Percentiles rank a stretch among this genome's conserved stretches.
Conservation (phyloP, 2,888 invertebrate species). For the Cataglyphis cursor region DNA sequence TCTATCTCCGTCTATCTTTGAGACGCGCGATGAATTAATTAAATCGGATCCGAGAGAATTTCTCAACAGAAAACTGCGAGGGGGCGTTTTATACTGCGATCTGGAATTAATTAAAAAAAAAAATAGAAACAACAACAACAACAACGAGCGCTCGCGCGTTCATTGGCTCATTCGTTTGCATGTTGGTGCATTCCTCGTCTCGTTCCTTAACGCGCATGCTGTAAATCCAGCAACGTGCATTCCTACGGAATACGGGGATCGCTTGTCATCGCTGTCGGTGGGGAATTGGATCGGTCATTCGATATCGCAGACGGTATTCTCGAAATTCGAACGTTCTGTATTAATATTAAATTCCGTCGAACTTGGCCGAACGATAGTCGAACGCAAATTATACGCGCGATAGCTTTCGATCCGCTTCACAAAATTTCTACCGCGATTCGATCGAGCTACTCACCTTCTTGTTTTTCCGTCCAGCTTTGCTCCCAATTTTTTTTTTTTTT, state of each 20-base stretch:
- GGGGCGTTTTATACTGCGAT: not conserved
- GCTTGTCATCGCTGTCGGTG: conserved; percentile 17
- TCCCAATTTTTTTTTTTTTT: not conserved
- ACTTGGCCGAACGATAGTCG: conserved; percentile 19
- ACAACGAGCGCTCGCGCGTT: conserved; percentile 23
- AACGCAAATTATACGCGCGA: conserved; percentile 31
- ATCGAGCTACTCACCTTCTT: not conserved
- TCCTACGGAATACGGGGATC: not conserved
- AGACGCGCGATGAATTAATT: conserved; percentile 20
- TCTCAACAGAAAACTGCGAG: not conserved
- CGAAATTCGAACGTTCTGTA: conserved; percentile 71
- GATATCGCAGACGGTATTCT: conserved; percentile 73
- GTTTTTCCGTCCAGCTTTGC: not conserved
- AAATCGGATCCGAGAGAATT: not conserved
- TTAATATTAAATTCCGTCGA: conserved; percentile 76
- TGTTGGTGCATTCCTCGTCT: conserved; percentile 7
- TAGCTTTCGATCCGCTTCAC: not conserved
- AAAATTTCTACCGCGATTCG: conserved; percentile 14
- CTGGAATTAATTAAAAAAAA: conserved; percentile 40
- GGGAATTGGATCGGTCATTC: conserved; percentile 76
- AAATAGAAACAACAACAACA: not conserved
- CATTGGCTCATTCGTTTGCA: not conserved
- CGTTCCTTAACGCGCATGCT: not conserved
- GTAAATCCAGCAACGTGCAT: conserved; percentile 24
- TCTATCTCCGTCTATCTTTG: not conserved